These are phyloP conservation scores for Drosophila neotestacea DNA, from an alignment of 2,888 invertebrate species.

Conservation along the genomic window DNA sequence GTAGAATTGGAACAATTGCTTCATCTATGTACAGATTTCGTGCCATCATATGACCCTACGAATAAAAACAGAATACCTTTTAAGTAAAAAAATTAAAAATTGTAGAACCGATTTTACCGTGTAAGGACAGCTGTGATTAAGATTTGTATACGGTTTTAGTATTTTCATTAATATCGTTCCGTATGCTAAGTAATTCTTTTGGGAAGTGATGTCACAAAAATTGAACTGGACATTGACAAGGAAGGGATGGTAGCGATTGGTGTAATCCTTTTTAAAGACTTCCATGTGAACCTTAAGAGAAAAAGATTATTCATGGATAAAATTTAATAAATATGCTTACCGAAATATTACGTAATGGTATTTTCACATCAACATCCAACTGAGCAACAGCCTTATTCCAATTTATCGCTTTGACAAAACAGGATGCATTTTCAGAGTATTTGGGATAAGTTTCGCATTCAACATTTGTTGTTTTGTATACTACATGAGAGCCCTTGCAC, in stretches of 20 bases:
- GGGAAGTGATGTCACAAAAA: background rate
- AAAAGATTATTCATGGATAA: too few species aligned
- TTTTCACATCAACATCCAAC: too few species aligned
- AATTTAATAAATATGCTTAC: too few species aligned
- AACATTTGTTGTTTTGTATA: too few species aligned
- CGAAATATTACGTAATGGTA: too few species aligned
- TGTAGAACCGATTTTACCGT: background rate
- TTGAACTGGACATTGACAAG: background rate
- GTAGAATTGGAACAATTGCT: background rate
- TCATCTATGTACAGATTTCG: background rate
- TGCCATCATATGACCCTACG: background rate
- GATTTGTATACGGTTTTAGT: background rate
- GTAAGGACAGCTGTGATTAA: constrained; percentile 17
- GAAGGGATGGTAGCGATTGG: constrained; percentile 26
- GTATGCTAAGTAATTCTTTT: background rate
- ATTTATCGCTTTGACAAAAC: too few species aligned
- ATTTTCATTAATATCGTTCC: constrained; percentile 3
- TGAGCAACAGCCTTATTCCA: too few species aligned
- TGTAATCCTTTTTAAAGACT: constrained; percentile 25
- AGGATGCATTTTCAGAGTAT: too few species aligned
- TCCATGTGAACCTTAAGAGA: too few species aligned
- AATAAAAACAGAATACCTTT: background rate
- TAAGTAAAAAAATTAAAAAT: background rate
- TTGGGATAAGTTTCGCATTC: too few species aligned
- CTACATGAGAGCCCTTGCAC: too few species aligned